phyloP scores from a whole-genome alignment of 2,888 invertebrate species.

The Conomelus anceps region DNA sequence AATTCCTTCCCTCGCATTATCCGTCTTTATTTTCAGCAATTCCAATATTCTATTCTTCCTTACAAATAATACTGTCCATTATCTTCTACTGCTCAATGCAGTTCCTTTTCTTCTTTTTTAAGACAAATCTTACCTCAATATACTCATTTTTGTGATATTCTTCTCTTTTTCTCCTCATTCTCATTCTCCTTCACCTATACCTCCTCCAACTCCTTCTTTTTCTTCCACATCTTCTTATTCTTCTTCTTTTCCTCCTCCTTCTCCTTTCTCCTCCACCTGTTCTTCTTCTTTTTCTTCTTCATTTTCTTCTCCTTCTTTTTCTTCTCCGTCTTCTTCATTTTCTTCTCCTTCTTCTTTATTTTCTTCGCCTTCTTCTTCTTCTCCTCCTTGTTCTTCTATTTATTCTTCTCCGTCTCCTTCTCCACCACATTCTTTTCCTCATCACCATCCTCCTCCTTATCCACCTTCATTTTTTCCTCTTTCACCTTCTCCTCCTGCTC shows the following conservation, averaged over 20 bases:
- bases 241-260: neutral
- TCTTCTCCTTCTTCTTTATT: neutral
- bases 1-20: neutral
- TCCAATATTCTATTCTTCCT: too few species aligned
- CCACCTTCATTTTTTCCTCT: neutral
- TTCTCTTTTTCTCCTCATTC: neutral
- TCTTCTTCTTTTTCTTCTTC: neutral
- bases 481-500: neutral
- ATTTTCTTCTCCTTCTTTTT: neutral
- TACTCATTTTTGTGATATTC: too few species aligned
- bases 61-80: neutral
- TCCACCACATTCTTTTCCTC: neutral
- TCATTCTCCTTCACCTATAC: neutral
- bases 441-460: neutral
- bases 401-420: neutral
- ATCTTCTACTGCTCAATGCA: neutral
- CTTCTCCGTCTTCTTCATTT: neutral
- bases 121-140: too few species aligned
- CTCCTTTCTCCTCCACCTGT: neutral
- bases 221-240: neutral
- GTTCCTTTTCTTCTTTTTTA: too few species aligned
- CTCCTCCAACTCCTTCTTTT: neutral
- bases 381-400: too few species aligned
- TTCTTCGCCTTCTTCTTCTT: neutral
- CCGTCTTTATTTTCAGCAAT: slow-evolving; percentile 1